Conservation (phyloP, 2,888 invertebrate genomes). For the Taphrorychus bicolor region DNA sequence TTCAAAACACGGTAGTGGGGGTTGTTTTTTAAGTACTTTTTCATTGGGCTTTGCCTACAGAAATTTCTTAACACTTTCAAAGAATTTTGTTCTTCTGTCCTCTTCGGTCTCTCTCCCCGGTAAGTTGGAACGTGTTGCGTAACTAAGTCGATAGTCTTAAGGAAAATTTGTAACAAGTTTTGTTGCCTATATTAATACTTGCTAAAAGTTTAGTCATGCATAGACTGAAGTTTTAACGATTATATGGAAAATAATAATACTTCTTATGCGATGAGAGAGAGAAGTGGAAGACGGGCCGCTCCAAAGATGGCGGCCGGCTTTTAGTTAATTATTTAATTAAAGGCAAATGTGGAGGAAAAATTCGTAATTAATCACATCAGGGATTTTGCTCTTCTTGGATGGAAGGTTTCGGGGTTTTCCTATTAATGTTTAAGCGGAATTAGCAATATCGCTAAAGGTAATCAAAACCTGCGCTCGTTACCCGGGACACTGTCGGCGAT, state of each 20-base stretch:
- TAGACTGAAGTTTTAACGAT: constrained; percentile 43
- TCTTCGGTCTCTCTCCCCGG: neutral
- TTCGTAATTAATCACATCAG: constrained; percentile 39
- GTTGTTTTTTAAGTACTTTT: too few relatives aligned
- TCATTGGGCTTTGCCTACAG: too few relatives aligned
- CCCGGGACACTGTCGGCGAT: neutral
- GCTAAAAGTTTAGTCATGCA: constrained; percentile 42
- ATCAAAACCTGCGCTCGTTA: neutral
- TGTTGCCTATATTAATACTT: constrained; percentile 43
- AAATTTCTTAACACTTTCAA: neutral
- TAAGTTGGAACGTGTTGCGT: constrained; percentile 8
- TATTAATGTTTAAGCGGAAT: neutral
- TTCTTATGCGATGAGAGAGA: constrained; percentile 38
- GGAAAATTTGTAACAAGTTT: constrained; percentile 42
- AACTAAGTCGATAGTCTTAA: constrained; percentile 25
- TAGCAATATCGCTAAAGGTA: neutral
- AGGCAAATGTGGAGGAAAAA: constrained; percentile 39
- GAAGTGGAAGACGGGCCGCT: constrained; percentile 25
- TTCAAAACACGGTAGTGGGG: too few relatives aligned
- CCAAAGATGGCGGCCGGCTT: constrained; percentile 37
- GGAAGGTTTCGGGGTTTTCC: neutral
- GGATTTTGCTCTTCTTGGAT: constrained; percentile 30
- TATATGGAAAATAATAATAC: constrained; percentile 43
- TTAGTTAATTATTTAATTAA: constrained; percentile 43
- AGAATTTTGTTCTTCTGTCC: neutral